Conservation (phyloP, 92 coral and sea anemone species). For the Heliopora coerulea region DNA sequence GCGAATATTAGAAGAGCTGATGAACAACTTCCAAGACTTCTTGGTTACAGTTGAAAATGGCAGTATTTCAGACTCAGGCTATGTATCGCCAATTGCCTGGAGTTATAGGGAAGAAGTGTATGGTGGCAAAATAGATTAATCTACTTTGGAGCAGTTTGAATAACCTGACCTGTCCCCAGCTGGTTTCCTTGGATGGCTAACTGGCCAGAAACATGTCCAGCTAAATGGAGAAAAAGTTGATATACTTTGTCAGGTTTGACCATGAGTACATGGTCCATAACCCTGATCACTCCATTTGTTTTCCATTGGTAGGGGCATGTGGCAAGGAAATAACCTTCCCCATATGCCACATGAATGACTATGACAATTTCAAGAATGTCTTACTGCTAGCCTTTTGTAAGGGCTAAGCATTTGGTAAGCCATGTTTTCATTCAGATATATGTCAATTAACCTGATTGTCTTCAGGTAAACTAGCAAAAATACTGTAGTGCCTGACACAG, state of each 20-base stretch:
- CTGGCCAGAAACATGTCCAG: constrained; percentile 29
- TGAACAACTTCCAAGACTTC: constrained; percentile 42
- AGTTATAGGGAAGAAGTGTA: constrained; percentile 4
- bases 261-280: constrained; percentile 40
- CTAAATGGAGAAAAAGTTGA: background rate
- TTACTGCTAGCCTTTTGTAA: constrained; percentile 15
- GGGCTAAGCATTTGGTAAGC: constrained; percentile 24
- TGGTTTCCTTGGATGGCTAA: constrained; percentile 29
- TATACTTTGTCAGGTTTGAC: constrained; percentile 23
- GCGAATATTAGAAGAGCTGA: constrained; percentile 10
- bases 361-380: constrained; percentile 16
- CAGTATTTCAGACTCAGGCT: constrained; percentile 11
- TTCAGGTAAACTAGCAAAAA: too few species aligned
- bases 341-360: constrained; percentile 38
- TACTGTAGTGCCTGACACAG: too few species aligned
- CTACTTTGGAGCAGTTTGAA: constrained; percentile 10
- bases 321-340: constrained; percentile 47
- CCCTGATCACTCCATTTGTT: constrained; percentile 37
- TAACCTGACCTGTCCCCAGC: constrained; percentile 15
- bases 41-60: constrained; percentile 8
- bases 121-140: too few species aligned
- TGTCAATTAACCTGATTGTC: too few species aligned
- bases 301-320: constrained; percentile 48
- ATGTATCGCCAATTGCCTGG: constrained; percentile 25
- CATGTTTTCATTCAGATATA: too few species aligned